A percentile compares a stretch with the other conserved stretches of the same genome.
phyloP scores from a whole-genome alignment of 1,140 invertebrate species.

The Habropoda laboriosa region DNA sequence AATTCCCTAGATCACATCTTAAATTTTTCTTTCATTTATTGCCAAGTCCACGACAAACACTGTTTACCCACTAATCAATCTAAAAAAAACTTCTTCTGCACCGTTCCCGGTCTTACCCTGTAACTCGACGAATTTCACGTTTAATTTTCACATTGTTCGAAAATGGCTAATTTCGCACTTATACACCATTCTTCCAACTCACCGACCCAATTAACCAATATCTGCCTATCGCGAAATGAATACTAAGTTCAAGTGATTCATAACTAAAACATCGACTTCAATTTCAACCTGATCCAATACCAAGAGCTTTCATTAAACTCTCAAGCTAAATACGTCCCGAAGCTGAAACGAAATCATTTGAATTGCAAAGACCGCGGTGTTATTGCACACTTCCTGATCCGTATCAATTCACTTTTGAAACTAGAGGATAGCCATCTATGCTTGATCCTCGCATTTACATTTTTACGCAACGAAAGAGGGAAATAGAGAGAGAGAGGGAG shows the following conservation, averaged over 20 bases:
- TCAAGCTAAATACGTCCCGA: neutral
- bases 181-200: too few species aligned
- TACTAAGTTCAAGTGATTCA: neutral
- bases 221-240: neutral
- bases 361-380: neutral
- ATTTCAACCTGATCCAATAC: neutral
- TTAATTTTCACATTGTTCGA: too few species aligned
- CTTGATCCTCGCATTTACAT: neutral
- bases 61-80: too few species aligned
- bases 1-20: too few species aligned
- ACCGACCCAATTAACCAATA: neutral
- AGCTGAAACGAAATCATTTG: neutral
- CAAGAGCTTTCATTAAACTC: neutral
- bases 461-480: constrained; percentile 2
- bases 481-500: neutral
- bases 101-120: too few species aligned
- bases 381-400: neutral
- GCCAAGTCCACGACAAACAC: too few species aligned
- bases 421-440: neutral
- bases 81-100: too few species aligned
- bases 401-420: neutral
- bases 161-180: too few species aligned
- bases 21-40: too few species aligned
- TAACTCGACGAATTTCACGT: too few species aligned
- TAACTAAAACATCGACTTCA: neutral